A percentile compares a stretch with the other conserved stretches of the same genome.
Evolutionary conservation across 1,140 invertebrate species (phyloP).

Genomic region (Aricia agestis): DNA sequence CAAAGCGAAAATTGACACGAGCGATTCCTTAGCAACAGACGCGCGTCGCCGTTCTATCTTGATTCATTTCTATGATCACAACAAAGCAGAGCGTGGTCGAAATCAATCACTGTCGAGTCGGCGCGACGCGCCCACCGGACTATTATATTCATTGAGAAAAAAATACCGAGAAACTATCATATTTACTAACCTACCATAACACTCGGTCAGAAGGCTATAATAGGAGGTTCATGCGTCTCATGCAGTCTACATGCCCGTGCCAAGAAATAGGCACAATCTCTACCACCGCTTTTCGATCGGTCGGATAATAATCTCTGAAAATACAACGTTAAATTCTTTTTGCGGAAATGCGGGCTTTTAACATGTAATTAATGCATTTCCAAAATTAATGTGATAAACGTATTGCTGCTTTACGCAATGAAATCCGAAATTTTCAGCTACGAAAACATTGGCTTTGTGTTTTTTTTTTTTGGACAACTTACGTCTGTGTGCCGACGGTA

Average conservation of each 20-base stretch:
- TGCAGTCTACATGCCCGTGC: neutral
- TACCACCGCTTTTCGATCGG: neutral
- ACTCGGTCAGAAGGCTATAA: neutral
- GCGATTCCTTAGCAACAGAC: too few relatives aligned
- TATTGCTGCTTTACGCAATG: too few relatives aligned
- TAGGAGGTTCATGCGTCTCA: neutral
- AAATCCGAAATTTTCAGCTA: too few relatives aligned
- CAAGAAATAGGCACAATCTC: constrained; percentile 6
- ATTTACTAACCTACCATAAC: constrained; percentile 5
- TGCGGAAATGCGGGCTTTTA: too few relatives aligned
- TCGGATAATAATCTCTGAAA: neutral
- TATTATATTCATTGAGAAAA: constrained; percentile 15
- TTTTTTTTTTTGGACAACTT: too few relatives aligned
- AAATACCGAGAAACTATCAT: neutral
- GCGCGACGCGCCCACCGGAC: neutral
- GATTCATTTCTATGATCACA: too few relatives aligned
- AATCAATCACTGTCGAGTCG: constrained; percentile 3
- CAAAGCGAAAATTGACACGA: too few relatives aligned
- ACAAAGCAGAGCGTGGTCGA: neutral
- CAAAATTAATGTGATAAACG: too few relatives aligned
- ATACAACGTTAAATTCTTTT: neutral
- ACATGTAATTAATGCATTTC: too few relatives aligned
- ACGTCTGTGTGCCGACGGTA: neutral
- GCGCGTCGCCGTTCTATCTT: too few relatives aligned
- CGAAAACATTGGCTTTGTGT: too few relatives aligned